Percentiles rank a stretch among this genome's conserved stretches.
Conservation (phyloP, 2,797 vertebrate genomes). For the Syndactyla subalaris region DNA sequence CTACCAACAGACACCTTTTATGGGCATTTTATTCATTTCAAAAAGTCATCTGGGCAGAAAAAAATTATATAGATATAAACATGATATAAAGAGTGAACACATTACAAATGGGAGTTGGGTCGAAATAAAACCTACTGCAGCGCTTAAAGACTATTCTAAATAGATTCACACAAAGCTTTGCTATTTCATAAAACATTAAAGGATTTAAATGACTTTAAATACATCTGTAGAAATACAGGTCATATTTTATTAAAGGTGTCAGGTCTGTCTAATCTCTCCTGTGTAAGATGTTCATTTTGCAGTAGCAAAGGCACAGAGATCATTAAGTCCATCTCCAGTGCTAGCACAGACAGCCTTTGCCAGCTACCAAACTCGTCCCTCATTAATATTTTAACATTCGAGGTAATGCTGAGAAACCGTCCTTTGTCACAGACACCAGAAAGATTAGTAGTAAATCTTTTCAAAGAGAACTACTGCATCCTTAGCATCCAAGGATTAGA, state of each 20-base stretch:
- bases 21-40: constrained; percentile 1
- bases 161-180: constrained; percentile 41
- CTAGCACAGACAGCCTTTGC: neutral
- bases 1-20: constrained; percentile 13
- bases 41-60: constrained; percentile 9
- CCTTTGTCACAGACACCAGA: constrained; percentile 19
- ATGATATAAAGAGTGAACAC: constrained; percentile 24
- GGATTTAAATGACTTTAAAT: constrained; percentile 57
- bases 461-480: constrained; percentile 13
- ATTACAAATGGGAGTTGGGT: constrained; percentile 22
- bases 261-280: constrained; percentile 40
- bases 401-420: neutral
- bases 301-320: constrained; percentile 30
- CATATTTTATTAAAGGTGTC: constrained; percentile 53
- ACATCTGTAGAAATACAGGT: constrained; percentile 37
- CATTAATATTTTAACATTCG: constrained; percentile 44
- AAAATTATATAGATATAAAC: constrained; percentile 26
- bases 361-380: constrained; percentile 16
- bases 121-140: neutral
- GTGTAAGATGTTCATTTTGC: constrained; percentile 31
- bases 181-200: constrained; percentile 57
- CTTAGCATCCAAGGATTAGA: neutral
- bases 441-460: constrained; percentile 45
- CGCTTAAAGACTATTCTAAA: constrained; percentile 8
- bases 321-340: constrained; percentile 38